These are phyloP conservation scores for Takifugu rubripes DNA, from an alignment of 2,797 vertebrate genomes.

Conservation along the genomic window DNA sequence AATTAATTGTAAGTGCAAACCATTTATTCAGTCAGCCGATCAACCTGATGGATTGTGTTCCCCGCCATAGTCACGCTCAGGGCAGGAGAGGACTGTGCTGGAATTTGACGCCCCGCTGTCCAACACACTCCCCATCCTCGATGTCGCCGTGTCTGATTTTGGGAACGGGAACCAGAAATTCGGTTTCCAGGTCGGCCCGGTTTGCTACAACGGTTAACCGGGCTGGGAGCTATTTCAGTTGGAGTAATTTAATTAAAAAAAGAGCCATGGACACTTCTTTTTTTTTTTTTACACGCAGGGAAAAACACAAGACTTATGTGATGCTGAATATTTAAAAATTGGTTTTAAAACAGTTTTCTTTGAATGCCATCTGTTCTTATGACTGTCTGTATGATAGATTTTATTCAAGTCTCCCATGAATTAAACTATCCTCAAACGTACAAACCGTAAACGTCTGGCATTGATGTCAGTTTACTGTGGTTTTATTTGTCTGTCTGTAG, in stretches of 20 bases:
- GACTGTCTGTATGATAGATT: conserved; percentile 5
- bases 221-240: neutral
- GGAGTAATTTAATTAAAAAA: conserved; percentile 49
- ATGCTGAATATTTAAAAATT: conserved; percentile 65
- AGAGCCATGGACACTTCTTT: conserved; percentile 60
- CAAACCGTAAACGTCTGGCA: neutral
- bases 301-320: conserved; percentile 51
- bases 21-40: no score
- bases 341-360: conserved; percentile 51
- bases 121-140: conserved; percentile 86
- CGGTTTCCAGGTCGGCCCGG: conserved; percentile 93
- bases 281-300: conserved; percentile 59
- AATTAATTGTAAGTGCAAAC: fast-evolving
- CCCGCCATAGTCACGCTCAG: conserved; percentile 81
- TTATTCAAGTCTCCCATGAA: neutral
- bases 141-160: conserved; percentile 93
- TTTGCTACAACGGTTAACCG: conserved; percentile 88
- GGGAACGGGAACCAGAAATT: conserved; percentile 93
- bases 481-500: conserved; percentile 25
- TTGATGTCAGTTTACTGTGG: conserved; percentile 39
- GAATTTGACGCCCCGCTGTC: conserved; percentile 86
- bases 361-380: neutral
- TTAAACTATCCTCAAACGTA: conserved; percentile 53
- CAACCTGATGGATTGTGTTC: neutral
- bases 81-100: conserved; percentile 90